Base-by-base conservation (phyloP, 2,888 invertebrate species). In the Morpho helenor region DNA sequence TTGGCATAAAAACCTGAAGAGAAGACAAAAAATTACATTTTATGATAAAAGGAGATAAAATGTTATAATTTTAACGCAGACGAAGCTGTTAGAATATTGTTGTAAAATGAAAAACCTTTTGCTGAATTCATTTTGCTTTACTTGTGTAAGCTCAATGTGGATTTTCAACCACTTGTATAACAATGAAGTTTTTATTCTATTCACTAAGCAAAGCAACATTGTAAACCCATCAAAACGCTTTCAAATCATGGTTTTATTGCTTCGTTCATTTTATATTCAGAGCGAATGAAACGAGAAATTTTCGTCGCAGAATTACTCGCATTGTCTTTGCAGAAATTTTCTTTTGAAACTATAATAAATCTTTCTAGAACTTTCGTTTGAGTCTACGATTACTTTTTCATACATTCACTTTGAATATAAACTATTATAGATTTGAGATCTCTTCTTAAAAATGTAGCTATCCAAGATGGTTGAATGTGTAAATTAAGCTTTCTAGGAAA, bases 341-440 rank as follows among this genome's bases (percentile, higher is more conserved):
- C 43, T 55, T 52, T 42, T 56, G 57, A 60, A 60, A 57, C 60
- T 54, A 52, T 62, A 57, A 56, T 62, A 62, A 62, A 62, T 57
- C 51, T 60, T 57, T 57, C 48, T 54, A 54, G 50, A 61, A 52
- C 46, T 41, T 47, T 54, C 45, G 10, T 45, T 47, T 39, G 5
- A 46, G 50, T 52, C 53, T 51, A 7, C 46, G 46, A 57, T 7
- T 43, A 39, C 49, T 40, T 50, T 49, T 50, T 57, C 52, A 52
- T 10, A 10, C 31, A 52, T 62, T 62, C 53, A 9, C 47, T 45
- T 45, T 45, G 54, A 54, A 52, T 54, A 59, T 62, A 59, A 59
- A 50, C 44, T 48, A 42, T 56, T 54, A 9, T 16, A 41, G 40
- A 59, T 59, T 56, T 56, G 39, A 61, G n/a, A 41, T 51, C 9